phyloP scores from a whole-genome alignment of 1,140 invertebrate genomes.

The Stegodyphus mimosarum region DNA sequence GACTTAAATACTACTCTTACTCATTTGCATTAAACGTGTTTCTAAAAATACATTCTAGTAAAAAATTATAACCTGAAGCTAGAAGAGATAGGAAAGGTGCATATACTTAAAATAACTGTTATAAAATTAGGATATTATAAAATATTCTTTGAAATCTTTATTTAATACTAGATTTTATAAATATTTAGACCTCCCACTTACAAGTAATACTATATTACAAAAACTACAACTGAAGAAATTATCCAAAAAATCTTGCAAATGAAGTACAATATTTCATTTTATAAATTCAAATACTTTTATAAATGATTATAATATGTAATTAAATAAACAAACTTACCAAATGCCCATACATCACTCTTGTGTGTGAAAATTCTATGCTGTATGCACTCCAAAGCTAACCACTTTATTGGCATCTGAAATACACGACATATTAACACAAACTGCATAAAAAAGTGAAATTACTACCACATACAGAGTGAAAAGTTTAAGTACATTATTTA shows the following conservation, averaged over 20 bases:
- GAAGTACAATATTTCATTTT: not conserved
- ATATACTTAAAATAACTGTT: too few relatives aligned
- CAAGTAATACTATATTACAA: too few relatives aligned
- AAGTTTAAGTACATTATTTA: not conserved
- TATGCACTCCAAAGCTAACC: slow-evolving; percentile 97
- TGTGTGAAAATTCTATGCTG: slow-evolving; percentile 96
- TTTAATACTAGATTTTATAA: too few relatives aligned
- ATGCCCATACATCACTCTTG: slow-evolving; percentile 99
- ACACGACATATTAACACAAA: slow-evolving; percentile 72
- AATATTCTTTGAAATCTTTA: too few relatives aligned
- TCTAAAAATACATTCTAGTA: too few relatives aligned
- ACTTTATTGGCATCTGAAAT: slow-evolving; percentile 99
- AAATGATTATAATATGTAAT: not conserved
- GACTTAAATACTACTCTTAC: too few relatives aligned
- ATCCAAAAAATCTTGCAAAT: not conserved
- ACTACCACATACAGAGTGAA: not conserved
- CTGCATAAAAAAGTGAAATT: not conserved
- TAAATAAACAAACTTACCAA: slow-evolving; percentile 72
- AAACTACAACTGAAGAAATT: not conserved
- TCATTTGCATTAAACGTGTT: too few relatives aligned
- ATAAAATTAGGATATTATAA: too few relatives aligned
- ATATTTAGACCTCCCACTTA: too few relatives aligned
- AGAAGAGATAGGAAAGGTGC: too few relatives aligned
- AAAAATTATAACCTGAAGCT: too few relatives aligned
- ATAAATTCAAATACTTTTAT: not conserved